Conservation (phyloP, 2,113 vertebrate species). For the Coreoperca whiteheadi region DNA sequence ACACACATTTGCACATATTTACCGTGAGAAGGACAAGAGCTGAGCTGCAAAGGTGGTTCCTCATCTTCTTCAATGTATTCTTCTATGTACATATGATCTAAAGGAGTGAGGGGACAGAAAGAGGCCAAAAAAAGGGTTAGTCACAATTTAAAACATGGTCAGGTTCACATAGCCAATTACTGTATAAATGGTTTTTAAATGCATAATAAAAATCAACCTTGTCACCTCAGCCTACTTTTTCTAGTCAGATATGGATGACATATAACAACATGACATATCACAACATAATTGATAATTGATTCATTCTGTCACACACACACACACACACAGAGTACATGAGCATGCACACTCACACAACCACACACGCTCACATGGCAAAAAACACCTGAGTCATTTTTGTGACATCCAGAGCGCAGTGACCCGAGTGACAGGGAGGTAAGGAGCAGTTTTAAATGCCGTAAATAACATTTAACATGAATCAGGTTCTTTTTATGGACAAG, state of each 20-base stretch:
- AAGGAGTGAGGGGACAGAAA: neutral
- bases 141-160: neutral
- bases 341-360: neutral
- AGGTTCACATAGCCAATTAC: neutral
- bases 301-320: neutral
- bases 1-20: slow-evolving; percentile 19
- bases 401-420: slow-evolving; percentile 17
- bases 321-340: neutral
- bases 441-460: slow-evolving; percentile 46
- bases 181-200: neutral
- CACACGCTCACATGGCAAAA: slow-evolving; percentile 32
- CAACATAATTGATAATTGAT: neutral
- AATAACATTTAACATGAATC: slow-evolving; percentile 77
- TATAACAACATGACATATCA: neutral
- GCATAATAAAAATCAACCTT: neutral
- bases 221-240: neutral
- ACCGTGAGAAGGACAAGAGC: slow-evolving; percentile 82
- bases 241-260: neutral
- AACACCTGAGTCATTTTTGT: slow-evolving; percentile 71
- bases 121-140: neutral
- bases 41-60: slow-evolving; percentile 82
- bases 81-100: slow-evolving; percentile 85
- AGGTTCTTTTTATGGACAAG: slow-evolving; percentile 48
- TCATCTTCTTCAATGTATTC: slow-evolving; percentile 86
- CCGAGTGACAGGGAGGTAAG: slow-evolving; percentile 32